Percentiles rank a stretch among this genome's conserved stretches.
Evolutionary conservation across 2,888 invertebrate genomes (phyloP).

Genomic region (Gerris lacustris): DNA sequence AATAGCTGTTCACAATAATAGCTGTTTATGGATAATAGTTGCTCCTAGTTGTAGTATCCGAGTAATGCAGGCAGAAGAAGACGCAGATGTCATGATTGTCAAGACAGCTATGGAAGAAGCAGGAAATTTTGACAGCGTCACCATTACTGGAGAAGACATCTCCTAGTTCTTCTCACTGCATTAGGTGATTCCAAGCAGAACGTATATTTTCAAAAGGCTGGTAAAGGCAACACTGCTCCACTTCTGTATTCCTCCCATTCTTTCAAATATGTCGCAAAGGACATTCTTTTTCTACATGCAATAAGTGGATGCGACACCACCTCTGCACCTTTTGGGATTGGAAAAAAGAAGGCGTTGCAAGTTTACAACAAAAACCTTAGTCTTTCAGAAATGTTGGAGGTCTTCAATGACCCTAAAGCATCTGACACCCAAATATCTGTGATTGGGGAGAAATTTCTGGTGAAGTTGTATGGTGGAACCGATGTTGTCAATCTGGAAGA

Average conservation of each 20-base stretch:
- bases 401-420: slow-evolving; percentile 16
- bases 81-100: too few relatives aligned
- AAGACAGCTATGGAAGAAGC: too few relatives aligned
- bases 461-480: slow-evolving; percentile 14
- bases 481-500: background rate
- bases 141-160: slow-evolving; percentile 31
- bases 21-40: too few relatives aligned
- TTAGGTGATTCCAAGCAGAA: slow-evolving; percentile 17
- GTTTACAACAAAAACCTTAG: slow-evolving; percentile 13
- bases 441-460: slow-evolving; percentile 14
- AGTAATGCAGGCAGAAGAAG: too few relatives aligned
- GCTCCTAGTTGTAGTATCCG: too few relatives aligned
- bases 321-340: too few relatives aligned
- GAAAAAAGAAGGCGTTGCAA: slow-evolving; percentile 22
- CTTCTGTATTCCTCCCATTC: slow-evolving; percentile 9
- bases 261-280: too few relatives aligned
- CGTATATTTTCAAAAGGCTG: slow-evolving; percentile 25
- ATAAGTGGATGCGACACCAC: too few relatives aligned
- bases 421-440: slow-evolving; percentile 9
- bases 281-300: too few relatives aligned
- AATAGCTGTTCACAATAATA: too few relatives aligned
- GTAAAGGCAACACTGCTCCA: slow-evolving; percentile 19
- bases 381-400: slow-evolving; percentile 9
- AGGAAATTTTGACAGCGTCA: too few relatives aligned
- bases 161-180: slow-evolving; percentile 29